A percentile compares a stretch with the other conserved stretches of the same genome.
These are phyloP conservation scores for Lepeophtheirus salmonis DNA, from an alignment of 1,140 invertebrate genomes.

Conservation along the genomic window DNA sequence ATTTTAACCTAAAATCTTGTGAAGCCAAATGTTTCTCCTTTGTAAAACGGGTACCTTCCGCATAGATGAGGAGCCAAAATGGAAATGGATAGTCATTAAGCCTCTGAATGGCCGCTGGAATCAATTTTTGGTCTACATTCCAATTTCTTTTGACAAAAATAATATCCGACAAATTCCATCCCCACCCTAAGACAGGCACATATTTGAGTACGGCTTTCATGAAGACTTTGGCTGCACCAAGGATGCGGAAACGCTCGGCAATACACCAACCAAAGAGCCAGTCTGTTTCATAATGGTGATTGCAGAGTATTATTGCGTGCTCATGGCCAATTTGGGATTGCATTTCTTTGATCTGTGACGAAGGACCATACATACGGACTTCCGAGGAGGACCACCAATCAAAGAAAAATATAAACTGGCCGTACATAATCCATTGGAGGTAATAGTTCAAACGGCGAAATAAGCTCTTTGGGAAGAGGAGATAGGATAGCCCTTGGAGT, in stretches of 20 bases:
- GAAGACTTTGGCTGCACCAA: constrained; percentile 80
- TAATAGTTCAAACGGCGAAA: constrained; percentile 82
- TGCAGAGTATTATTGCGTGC: constrained; percentile 75
- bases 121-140: constrained; percentile 56
- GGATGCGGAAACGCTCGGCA: constrained; percentile 38
- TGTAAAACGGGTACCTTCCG: constrained; percentile 84
- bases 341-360: constrained; percentile 39
- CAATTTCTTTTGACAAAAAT: constrained; percentile 78
- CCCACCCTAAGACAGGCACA: constrained; percentile 83
- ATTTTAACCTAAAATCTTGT: constrained; percentile 43
- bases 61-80: constrained; percentile 75
- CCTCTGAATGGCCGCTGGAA: constrained; percentile 54
- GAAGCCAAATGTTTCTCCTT: constrained; percentile 65
- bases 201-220: constrained; percentile 78
- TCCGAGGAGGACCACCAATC: constrained; percentile 77
- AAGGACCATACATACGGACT: constrained; percentile 51
- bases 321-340: constrained; percentile 63
- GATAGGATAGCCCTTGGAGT: constrained; percentile 50
- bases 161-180: constrained; percentile 79
- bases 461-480: constrained; percentile 41
- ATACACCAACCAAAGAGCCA: constrained; percentile 79
- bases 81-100: constrained; percentile 67
- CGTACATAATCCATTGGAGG: constrained; percentile 50
- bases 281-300: constrained; percentile 86
- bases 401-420: constrained; percentile 73